These are phyloP conservation scores for Odocoileus hemionus DNA, from an alignment of 2,113 vertebrate genomes.

Conservation along the genomic window DNA sequence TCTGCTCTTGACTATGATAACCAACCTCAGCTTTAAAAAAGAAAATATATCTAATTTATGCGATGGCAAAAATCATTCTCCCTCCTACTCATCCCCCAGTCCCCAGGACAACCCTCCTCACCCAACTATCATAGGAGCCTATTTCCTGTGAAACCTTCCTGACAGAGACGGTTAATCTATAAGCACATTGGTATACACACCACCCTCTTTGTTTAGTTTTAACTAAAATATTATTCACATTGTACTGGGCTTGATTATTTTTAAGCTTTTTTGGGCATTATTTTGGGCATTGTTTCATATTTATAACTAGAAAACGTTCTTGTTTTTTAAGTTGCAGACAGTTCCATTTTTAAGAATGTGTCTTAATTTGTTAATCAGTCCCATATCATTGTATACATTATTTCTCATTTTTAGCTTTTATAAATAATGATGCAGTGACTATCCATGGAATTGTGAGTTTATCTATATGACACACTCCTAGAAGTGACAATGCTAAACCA, in stretches of 20 bases:
- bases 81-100: background rate
- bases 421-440: background rate
- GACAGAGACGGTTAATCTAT: background rate
- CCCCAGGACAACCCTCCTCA: background rate
- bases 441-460: background rate
- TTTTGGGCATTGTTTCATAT: background rate
- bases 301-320: background rate
- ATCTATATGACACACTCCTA: background rate
- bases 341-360: background rate
- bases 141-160: background rate
- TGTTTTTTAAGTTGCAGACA: background rate
- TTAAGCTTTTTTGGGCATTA: background rate
- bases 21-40: background rate
- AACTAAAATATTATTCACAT: background rate
- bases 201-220: background rate
- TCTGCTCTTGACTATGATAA: background rate
- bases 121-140: accelerated
- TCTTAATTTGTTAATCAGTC: background rate
- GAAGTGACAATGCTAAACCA: background rate
- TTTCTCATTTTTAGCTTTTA: background rate
- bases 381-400: background rate
- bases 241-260: background rate
- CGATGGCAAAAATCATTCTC: background rate
- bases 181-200: background rate
- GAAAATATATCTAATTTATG: background rate